Percentiles rank a stretch among this genome's conserved stretches.
Evolutionary conservation across 2,797 vertebrate species (phyloP).

Genomic region (Lates japonicus): DNA sequence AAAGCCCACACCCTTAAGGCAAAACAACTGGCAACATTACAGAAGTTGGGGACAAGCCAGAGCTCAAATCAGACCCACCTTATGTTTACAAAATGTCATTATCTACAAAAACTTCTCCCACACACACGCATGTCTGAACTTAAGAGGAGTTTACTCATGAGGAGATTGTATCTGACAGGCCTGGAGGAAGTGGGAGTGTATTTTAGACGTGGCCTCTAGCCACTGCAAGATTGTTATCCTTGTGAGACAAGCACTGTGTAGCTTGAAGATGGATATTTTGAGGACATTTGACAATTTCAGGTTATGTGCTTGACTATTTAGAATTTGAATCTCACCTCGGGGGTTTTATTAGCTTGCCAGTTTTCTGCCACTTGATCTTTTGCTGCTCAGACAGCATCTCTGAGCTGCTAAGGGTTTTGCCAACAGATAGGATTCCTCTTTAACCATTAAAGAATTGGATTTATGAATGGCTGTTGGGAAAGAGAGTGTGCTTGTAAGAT

Average conservation of each 20-base stretch:
- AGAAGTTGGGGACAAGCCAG: conserved; percentile 68
- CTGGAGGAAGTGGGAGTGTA: conserved; percentile 57
- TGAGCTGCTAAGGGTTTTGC: conserved; percentile 32
- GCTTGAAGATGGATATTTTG: conserved; percentile 44
- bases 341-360: conserved; percentile 42
- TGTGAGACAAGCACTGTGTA: conserved; percentile 39
- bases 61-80: conserved; percentile 68
- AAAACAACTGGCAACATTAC: conserved; percentile 65
- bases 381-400: conserved; percentile 38
- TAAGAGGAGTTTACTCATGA: conserved; percentile 41
- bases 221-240: conserved; percentile 58
- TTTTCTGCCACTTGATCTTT: conserved; percentile 40
- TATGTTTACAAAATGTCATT: conserved; percentile 71
- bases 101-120: conserved; percentile 61
- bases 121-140: conserved; percentile 53
- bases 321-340: conserved; percentile 31
- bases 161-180: conserved; percentile 69
- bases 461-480: conserved; percentile 53
- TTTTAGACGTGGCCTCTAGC: conserved; percentile 50
- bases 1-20: conserved; percentile 69
- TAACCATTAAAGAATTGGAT: conserved; percentile 50
- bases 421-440: conserved; percentile 48
- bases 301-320: conserved; percentile 29
- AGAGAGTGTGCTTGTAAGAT: conserved; percentile 72
- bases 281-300: conserved; percentile 46